These are phyloP conservation scores for Eupithecia insigniata DNA, from an alignment of 2,888 invertebrate species.

Conservation along the genomic window DNA sequence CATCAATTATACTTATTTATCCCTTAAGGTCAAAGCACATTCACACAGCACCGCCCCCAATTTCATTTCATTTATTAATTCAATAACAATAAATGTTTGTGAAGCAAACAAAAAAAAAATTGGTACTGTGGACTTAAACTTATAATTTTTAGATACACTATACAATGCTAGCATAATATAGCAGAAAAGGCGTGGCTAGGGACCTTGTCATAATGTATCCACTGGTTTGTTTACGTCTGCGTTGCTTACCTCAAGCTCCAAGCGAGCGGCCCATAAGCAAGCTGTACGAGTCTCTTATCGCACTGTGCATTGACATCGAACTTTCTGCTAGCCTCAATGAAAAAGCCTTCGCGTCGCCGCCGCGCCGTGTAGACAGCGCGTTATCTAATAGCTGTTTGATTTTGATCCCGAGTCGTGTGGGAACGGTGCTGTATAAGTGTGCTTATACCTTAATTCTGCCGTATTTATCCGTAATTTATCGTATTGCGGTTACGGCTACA, in stretches of 20 bases:
- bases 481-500: slow-evolving; percentile 1
- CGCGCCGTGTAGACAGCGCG: neutral
- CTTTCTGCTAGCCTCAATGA: neutral
- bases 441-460: neutral
- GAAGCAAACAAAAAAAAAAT: neutral
- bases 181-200: neutral
- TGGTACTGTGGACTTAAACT: neutral
- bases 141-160: neutral
- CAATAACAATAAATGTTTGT: neutral
- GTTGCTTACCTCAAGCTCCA: neutral
- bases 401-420: neutral
- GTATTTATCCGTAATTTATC: neutral
- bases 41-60: neutral
- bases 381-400: neutral
- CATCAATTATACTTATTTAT: slow-evolving; percentile 2
- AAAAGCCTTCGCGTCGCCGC: neutral
- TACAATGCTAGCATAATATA: neutral
- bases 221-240: neutral
- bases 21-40: neutral
- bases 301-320: neutral
- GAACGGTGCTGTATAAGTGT: neutral
- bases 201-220: neutral
- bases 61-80: neutral
- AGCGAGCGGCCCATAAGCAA: neutral
- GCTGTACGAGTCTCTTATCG: neutral